phyloP scores from a whole-genome alignment of 2,888 invertebrate species.

The Adela reaumurella region DNA sequence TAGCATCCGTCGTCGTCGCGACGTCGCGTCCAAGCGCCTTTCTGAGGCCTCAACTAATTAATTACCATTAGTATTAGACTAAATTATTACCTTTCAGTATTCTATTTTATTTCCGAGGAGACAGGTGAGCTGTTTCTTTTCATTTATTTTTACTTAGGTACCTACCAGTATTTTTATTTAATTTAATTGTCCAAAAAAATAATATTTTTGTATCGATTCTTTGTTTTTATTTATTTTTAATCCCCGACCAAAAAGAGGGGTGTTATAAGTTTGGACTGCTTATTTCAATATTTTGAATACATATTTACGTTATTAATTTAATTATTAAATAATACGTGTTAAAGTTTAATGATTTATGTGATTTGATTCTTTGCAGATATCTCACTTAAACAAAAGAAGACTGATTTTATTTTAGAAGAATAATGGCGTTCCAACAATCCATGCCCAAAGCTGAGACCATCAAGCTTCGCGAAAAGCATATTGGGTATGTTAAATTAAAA shows the following conservation, averaged over 20 bases:
- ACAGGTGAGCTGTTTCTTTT: no score
- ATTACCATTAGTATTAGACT: neutral
- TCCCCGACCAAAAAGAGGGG: no score
- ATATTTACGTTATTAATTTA: no score
- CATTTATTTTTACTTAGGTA: no score
- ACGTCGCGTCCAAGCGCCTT: neutral
- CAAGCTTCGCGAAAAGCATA: slow-evolving; percentile 72
- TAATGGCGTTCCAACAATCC: slow-evolving; percentile 61
- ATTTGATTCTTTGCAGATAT: slow-evolving; percentile 18
- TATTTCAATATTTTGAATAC: no score
- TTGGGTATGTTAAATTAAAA: slow-evolving; percentile 65
- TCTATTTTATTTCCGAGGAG: neutral
- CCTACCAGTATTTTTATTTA: slow-evolving; percentile 11
- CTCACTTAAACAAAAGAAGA: slow-evolving; percentile 4
- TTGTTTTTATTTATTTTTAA: no score
- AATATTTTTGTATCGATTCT: no score
- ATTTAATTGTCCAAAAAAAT: no score
- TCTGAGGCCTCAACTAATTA: neutral
- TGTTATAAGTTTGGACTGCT: no score
- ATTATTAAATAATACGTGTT: no score
- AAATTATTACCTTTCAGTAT: neutral
- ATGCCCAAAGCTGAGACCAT: slow-evolving; percentile 79
- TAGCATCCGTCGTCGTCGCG: neutral
- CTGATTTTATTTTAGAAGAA: slow-evolving; percentile 11
- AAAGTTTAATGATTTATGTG: no score